phyloP scores from a whole-genome alignment of 53 echinoderm and acorn worm species.

The Paelopatides confundens region DNA sequence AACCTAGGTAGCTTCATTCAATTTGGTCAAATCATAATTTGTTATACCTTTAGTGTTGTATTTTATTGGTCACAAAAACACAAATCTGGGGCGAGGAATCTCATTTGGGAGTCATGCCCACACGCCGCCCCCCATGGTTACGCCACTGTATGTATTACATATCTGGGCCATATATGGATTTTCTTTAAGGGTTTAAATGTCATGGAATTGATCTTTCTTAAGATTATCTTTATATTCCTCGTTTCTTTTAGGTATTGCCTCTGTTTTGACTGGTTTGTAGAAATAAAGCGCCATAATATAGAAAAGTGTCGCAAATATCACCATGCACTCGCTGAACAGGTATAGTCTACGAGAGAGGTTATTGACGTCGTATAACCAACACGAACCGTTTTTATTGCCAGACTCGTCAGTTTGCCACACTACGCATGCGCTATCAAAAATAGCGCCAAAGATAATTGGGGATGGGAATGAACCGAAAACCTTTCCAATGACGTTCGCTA shows the following conservation, averaged over 20 bases:
- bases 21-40: no score
- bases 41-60: no score
- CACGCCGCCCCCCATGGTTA: no score
- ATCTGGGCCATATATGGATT: no score
- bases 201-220: neutral
- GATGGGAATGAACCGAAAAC: constrained; percentile 1
- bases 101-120: no score
- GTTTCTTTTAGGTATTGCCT: neutral
- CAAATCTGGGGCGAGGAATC: no score
- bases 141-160: no score
- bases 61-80: no score
- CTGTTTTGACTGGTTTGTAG: neutral
- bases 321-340: neutral
- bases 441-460: neutral
- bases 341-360: neutral
- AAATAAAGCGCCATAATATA: neutral
- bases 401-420: neutral
- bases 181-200: no score
- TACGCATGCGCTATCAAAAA: constrained; percentile 1
- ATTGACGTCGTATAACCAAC: neutral
- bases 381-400: neutral
- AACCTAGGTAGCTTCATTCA: no score
- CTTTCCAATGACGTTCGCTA: neutral
- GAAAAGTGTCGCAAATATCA: neutral
- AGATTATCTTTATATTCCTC: neutral